Base-by-base conservation (phyloP, 2,888 invertebrate genomes). In the Pardosa pseudoannulata region DNA sequence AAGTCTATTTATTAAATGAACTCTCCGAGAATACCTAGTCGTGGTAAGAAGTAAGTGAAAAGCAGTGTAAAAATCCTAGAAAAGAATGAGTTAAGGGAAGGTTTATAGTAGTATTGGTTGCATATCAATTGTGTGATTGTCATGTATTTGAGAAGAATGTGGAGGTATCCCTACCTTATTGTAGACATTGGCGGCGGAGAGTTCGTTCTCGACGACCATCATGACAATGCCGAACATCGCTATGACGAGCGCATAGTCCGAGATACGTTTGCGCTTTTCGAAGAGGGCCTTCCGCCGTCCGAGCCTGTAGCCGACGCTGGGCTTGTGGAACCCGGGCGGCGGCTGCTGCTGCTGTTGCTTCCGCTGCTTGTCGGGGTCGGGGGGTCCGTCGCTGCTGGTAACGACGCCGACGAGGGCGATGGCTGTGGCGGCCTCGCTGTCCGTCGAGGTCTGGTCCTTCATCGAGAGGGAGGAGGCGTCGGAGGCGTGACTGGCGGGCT, bases 181-280 rank as follows among this genome's bases (percentile, higher is more conserved):
- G 93, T 98, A 98, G 92, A 98, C 96, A 91, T 96, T 95, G 91
- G 98, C 98, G 94, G 98, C 97, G 93, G 97, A 96, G 90, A 99
- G 95, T 94, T 99, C 99, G 93, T 98, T 99, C 94, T 99, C 99
- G 93, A 99, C 95, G 91, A 99, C 97, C 99, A 99, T 99, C 92
- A 98, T 95, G 92, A 97, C 96, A 93, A 99, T 99, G 91, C 99
- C 99, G 93, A 99, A 97, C 96, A 99, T 97, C 91, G 98, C 98
- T 96, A 99, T 98, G 90, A 98, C 97, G 91, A 99, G 94, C 89
- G 99, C 98, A 93, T 99, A 99, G 93, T 99, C 99, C 93, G 98
- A 98, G 93, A 99, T 98, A 92, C 98, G 94, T 94, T 98, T 98
- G 90, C 99, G 94, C 93, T 98, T 98, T 94, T 99, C 99, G 93